Base-by-base conservation (phyloP, 2,113 vertebrate genomes). In the Falco punctatus region DNA sequence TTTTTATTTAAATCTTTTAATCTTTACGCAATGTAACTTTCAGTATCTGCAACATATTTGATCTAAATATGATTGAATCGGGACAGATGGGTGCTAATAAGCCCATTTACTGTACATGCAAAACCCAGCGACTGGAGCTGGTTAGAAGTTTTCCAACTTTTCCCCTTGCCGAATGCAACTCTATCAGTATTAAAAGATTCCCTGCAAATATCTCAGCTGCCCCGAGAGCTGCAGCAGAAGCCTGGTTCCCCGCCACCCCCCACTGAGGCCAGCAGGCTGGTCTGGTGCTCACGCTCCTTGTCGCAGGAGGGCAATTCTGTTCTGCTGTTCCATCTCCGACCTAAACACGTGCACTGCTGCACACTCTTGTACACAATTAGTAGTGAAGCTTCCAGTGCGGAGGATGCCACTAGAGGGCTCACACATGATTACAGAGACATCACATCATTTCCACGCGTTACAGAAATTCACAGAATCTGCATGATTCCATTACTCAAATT, bases 401-500 rank as follows among this genome's bases (percentile, higher is more conserved):
- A 3, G 19, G 72, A 62, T 58, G 84, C 92, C 95, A 91, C 95
- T 88, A 96, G 97, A 94, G 94, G 95, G 95, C 95, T 90, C 89
- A 80, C 66, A 7, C 2, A 35, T 14, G 15, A 44, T 15, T 27
- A 18, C 20, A 2, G 52, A n/a, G 51, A 23, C 33, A 66, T 4
- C 48, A 22, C 17, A 58, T 20, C 16, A 8, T 3, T n/a, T 23
- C 55, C 11, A 5, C 7, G 27, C 32, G 5, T 16, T 8, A 77
- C 2, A 0, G 22, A 75, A 52, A 7, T 21, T 61, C 10, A 92
- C 10, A 8, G 15, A 70, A 67, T n/a, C 38, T 38, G 19, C 48
- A 26, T 52, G 11, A 82, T 51, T 78, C 42, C n/a, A 17, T 54
- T 10, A 35, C 24, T 51, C 57, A 48, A 75, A 71, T 69, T 52